These are phyloP conservation scores for Crotophaga sulcirostris DNA, from an alignment of 2,113 vertebrate genomes.

Conservation along the genomic window DNA sequence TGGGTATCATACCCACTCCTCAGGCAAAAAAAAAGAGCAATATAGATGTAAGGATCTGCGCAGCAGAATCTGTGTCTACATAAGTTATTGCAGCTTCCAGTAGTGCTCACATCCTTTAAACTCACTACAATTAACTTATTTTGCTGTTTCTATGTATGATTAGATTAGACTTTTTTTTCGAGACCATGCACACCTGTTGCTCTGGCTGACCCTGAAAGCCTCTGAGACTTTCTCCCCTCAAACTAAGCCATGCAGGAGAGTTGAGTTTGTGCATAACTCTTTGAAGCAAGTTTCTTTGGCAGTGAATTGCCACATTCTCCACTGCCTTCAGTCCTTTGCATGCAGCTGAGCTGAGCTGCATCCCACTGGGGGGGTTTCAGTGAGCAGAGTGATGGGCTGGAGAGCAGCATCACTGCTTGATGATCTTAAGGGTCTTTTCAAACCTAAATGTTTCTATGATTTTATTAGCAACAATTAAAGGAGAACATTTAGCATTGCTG, in stretches of 20 bases:
- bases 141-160: background rate
- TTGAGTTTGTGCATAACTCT: background rate
- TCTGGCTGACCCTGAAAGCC: background rate
- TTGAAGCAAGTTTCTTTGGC: background rate
- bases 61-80: background rate
- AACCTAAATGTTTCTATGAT: too few relatives aligned
- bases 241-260: background rate
- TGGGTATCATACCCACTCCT: background rate
- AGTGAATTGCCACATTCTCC: background rate
- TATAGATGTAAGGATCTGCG: background rate
- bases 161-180: background rate
- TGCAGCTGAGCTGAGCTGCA: background rate
- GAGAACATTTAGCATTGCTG: background rate
- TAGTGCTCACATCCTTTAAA: background rate
- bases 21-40: background rate
- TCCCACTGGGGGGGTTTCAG: background rate
- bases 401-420: background rate
- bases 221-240: background rate
- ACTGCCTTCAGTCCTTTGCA: rapidly evolving
- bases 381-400: rapidly evolving
- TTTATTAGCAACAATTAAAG: background rate
- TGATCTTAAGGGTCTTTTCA: too few relatives aligned
- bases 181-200: background rate
- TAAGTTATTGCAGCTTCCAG: background rate
- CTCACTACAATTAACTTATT: background rate